A percentile compares a stretch with the other conserved stretches of the same genome.
phyloP scores from a whole-genome alignment of 1,140 invertebrate species.

The Chironomus striatipennis region DNA sequence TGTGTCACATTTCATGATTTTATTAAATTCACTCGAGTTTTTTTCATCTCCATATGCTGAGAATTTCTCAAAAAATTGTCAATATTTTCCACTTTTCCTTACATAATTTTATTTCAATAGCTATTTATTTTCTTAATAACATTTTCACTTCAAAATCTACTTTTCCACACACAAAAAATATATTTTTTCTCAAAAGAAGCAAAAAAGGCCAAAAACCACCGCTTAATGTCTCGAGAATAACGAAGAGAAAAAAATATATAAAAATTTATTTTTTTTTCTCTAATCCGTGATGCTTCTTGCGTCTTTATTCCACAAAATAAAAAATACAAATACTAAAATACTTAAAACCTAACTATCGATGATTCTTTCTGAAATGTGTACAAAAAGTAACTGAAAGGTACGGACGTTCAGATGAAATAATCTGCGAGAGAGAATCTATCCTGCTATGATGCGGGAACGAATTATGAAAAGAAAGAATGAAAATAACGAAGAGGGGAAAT shows the following conservation, averaged over 20 bases:
- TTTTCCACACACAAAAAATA: not conserved
- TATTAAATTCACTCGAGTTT: not conserved
- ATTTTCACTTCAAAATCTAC: not conserved
- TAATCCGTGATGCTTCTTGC: slow-evolving; percentile 10
- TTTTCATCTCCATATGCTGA: too few species aligned
- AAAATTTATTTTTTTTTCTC: not conserved
- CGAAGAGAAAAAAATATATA: too few species aligned
- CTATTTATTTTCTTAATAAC: not conserved
- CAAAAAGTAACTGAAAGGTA: slow-evolving; percentile 23
- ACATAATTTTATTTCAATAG: too few species aligned
- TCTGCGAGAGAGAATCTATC: slow-evolving; percentile 11
- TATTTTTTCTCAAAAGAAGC: not conserved
- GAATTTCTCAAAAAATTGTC: too few species aligned
- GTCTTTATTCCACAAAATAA: slow-evolving; percentile 18
- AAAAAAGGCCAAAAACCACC: not conserved
- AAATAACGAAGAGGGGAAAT: not conserved
- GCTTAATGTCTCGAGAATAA: not conserved
- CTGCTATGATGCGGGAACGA: not conserved
- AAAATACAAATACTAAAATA: slow-evolving; percentile 24
- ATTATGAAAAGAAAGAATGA: not conserved
- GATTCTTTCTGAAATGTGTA: slow-evolving; percentile 17
- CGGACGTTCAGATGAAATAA: slow-evolving; percentile 14
- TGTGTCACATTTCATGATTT: not conserved
- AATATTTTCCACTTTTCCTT: not conserved
- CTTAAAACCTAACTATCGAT: slow-evolving; percentile 24